Conservation (phyloP, 1,140 invertebrate species). For the Neoseiulus cucumeris region DNA sequence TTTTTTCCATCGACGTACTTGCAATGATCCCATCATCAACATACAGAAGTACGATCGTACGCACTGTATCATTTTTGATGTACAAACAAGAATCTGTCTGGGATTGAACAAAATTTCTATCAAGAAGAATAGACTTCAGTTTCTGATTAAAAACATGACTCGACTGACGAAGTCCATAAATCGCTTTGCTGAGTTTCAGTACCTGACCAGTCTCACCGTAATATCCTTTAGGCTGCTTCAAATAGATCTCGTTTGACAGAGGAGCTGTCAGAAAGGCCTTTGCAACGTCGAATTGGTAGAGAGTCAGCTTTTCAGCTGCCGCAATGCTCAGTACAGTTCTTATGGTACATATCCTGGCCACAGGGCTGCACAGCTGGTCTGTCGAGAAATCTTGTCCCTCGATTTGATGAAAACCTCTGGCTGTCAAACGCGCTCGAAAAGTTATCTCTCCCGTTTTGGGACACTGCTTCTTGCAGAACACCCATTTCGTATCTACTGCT, state of each 20-base stretch:
- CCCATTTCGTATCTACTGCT: not conserved
- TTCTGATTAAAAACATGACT: not conserved
- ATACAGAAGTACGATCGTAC: not conserved
- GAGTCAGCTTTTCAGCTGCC: not conserved
- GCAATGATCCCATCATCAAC: not conserved
- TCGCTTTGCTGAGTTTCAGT: slow-evolving; percentile 19
- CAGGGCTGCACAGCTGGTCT: not conserved
- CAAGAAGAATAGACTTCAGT: not conserved
- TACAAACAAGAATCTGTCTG: not conserved
- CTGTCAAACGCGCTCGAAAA: not conserved
- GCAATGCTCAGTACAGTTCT: not conserved
- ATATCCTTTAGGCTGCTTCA: slow-evolving; percentile 23
- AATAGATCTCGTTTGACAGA: slow-evolving; percentile 27
- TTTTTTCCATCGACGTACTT: not conserved
- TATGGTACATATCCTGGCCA: not conserved
- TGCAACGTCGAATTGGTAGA: slow-evolving; percentile 24
- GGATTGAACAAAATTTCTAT: not conserved
- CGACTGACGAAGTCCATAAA: too few relatives aligned
- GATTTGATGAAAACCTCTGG: not conserved
- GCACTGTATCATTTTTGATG: not conserved
- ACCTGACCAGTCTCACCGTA: not conserved
- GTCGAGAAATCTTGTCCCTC: not conserved
- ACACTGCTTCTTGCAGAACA: too few relatives aligned
- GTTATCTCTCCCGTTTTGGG: not conserved
- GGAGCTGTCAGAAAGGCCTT: slow-evolving; percentile 25